A percentile compares a stretch with the other conserved stretches of the same genome.
These are phyloP conservation scores for Drosophila serrata DNA, from an alignment of 1,140 invertebrate genomes.

Conservation along the genomic window DNA sequence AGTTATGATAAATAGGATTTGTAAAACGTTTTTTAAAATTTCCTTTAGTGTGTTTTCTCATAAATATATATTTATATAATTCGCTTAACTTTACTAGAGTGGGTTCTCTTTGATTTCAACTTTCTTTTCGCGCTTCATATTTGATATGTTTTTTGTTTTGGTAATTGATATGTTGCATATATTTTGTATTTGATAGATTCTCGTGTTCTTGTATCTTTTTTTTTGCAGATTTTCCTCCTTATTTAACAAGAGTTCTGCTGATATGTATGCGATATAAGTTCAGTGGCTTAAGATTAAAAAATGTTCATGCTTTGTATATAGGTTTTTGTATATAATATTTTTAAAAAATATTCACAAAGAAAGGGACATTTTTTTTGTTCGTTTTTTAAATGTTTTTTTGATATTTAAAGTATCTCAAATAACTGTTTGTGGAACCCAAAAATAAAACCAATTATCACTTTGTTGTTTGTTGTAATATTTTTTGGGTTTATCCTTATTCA, in stretches of 20 bases:
- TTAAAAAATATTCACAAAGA: constrained; percentile 72
- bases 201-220: constrained; percentile 35
- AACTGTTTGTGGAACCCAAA: constrained; percentile 36
- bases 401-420: constrained; percentile 35
- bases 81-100: constrained; percentile 22
- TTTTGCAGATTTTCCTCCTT: constrained; percentile 33
- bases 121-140: constrained; percentile 56
- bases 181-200: constrained; percentile 46
- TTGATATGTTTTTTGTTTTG: constrained; percentile 69
- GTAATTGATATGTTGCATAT: constrained; percentile 80
- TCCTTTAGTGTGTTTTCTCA: constrained; percentile 27
- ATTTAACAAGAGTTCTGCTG: constrained; percentile 52
- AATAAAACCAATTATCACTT: constrained; percentile 71
- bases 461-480: constrained; percentile 28
- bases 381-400: constrained; percentile 24
- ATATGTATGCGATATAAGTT: constrained; percentile 79
- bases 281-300: constrained; percentile 56
- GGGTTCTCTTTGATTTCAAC: constrained; percentile 17
- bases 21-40: neutral
- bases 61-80: constrained; percentile 19
- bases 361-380: constrained; percentile 27
- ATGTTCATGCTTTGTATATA: constrained; percentile 44
- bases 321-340: constrained; percentile 46
- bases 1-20: neutral
- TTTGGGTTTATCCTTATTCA: constrained; percentile 49